Conservation (phyloP, 2,797 vertebrate species). For the Diplodus sargus region DNA sequence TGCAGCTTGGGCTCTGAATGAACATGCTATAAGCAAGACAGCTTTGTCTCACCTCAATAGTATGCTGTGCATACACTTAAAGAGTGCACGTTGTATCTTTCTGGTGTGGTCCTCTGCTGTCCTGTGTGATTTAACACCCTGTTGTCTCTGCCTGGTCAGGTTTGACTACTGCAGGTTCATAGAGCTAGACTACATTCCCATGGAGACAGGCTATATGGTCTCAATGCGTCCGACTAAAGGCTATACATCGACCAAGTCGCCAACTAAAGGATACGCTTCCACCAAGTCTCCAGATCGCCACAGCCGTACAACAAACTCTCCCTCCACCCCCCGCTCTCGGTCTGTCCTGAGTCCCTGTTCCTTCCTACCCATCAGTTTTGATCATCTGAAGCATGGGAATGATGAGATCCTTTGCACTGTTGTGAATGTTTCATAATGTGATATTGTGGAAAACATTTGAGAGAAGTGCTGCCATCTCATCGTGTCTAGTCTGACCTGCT, state of each 20-base stretch:
- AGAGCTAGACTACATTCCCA: constrained; percentile 89
- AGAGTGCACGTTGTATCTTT: constrained; percentile 33
- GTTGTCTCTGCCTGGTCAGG: constrained; percentile 82
- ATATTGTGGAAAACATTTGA: constrained; percentile 14
- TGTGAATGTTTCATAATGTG: constrained; percentile 44
- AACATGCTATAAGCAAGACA: constrained; percentile 5
- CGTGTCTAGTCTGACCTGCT: constrained; percentile 20
- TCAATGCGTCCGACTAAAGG: constrained; percentile 89
- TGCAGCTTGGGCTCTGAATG: constrained; percentile 27
- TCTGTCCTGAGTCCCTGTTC: constrained; percentile 61
- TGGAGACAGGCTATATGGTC: constrained; percentile 88
- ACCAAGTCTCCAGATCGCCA: constrained; percentile 83
- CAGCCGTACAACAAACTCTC: constrained; percentile 78
- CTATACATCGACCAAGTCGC: constrained; percentile 79
- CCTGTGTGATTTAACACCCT: constrained; percentile 69
- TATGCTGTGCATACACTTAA: constrained; percentile 6
- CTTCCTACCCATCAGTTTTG: constrained; percentile 37
- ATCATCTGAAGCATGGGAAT: constrained; percentile 72
- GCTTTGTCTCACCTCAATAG: constrained; percentile 21
- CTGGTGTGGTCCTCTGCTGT: constrained; percentile 17
- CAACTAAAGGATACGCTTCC: constrained; percentile 72
- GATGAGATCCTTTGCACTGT: constrained; percentile 32
- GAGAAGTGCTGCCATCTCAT: constrained; percentile 17
- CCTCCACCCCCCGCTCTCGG: constrained; percentile 74
- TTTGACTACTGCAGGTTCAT: constrained; percentile 91